Evolutionary conservation across 2,113 vertebrate species (phyloP).

Genomic region (Engystomops pustulosus): DNA sequence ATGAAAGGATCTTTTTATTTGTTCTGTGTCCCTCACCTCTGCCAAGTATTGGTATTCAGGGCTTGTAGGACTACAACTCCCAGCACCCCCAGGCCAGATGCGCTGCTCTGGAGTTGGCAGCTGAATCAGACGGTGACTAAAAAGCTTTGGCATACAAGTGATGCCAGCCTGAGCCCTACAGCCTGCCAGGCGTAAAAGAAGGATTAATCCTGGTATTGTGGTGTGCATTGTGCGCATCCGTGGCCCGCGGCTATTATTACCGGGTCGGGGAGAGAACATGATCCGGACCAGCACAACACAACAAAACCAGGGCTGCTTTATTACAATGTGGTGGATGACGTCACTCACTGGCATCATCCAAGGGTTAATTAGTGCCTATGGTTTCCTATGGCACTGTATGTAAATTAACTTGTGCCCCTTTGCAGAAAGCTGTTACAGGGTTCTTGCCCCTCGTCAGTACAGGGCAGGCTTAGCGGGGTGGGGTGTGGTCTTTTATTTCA

Average conservation of each 20-base stretch:
- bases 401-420: too few species aligned
- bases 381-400: too few species aligned
- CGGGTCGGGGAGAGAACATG: background rate
- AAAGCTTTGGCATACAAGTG: background rate
- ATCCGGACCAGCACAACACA: background rate
- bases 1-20: background rate
- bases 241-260: background rate
- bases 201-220: slow-evolving; percentile 11
- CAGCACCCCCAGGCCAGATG: background rate
- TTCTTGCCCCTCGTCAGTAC: too few species aligned
- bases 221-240: background rate
- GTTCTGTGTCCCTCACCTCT: background rate
- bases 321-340: background rate
- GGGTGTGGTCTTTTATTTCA: too few species aligned
- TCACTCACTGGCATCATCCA: background rate
- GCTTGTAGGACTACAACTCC: background rate
- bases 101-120: background rate
- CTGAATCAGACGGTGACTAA: background rate
- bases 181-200: slow-evolving; percentile 1
- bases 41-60: too few species aligned
- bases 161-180: background rate
- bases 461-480: too few species aligned
- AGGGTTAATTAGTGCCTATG: background rate
- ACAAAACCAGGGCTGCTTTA: background rate
- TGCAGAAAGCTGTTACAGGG: too few species aligned